phyloP scores from a whole-genome alignment of 2,888 invertebrate genomes.

The Petrophora chlorosata region DNA sequence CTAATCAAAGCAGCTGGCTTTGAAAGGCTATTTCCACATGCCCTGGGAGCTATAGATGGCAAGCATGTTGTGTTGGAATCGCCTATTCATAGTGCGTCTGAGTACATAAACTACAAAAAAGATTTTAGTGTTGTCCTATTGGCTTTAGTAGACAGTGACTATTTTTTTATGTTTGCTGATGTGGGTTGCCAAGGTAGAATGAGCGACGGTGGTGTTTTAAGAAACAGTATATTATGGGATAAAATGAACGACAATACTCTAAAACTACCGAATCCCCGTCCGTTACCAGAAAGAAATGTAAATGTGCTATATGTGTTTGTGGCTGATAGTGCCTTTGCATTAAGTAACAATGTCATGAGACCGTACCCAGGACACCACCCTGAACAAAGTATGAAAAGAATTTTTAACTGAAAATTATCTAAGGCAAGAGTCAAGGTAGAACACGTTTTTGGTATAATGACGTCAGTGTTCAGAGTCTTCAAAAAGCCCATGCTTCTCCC shows the following conservation, averaged over 20 bases:
- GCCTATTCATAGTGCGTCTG: conserved; percentile 9
- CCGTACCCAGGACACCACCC: conserved; percentile 10
- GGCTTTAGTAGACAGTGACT: conserved; percentile 24
- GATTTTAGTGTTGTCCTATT: conserved; percentile 24
- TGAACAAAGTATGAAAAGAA: neutral
- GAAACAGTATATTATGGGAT: conserved; percentile 10
- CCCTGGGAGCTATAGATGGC: conserved; percentile 23
- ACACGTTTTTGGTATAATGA: conserved; percentile 9
- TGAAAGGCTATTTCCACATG: conserved; percentile 25
- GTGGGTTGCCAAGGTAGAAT: conserved; percentile 21
- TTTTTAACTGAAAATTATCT: conserved; percentile 10
- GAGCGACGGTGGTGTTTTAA: conserved; percentile 22
- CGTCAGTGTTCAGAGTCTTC: conserved; percentile 4
- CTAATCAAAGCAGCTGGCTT: too few relatives aligned
- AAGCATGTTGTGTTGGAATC: conserved; percentile 19
- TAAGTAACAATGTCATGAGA: conserved; percentile 4
- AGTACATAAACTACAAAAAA: conserved; percentile 21
- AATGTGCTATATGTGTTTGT: conserved; percentile 10
- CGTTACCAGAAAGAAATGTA: neutral
- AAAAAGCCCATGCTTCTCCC: conserved; percentile 1
- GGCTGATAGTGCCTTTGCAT: conserved; percentile 11
- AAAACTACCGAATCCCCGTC: conserved; percentile 1
- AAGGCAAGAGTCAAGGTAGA: conserved; percentile 1
- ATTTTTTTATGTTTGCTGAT: conserved; percentile 23
- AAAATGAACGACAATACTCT: neutral